Conservation (phyloP, 2,113 vertebrate genomes). For the Erythrocercus mccallii region DNA sequence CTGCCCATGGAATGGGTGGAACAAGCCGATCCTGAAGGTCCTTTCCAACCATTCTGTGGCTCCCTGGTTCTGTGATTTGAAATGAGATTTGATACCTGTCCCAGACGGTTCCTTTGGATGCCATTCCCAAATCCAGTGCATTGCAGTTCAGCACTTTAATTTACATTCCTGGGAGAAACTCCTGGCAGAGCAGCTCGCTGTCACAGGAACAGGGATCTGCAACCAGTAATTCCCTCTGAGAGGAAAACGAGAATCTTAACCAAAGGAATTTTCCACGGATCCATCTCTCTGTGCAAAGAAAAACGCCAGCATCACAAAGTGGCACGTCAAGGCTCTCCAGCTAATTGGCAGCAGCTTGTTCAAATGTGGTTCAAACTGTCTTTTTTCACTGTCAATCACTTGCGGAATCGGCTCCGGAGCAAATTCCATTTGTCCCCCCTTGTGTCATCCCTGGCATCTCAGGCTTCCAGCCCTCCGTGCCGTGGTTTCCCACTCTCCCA, state of each 20-base stretch:
- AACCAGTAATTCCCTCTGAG: not conserved
- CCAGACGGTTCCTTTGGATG: not conserved
- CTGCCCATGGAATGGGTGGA: not conserved
- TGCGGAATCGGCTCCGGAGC: not conserved
- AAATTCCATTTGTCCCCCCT: not conserved
- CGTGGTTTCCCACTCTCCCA: not conserved
- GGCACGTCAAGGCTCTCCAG: not conserved
- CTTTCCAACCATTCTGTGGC: not conserved
- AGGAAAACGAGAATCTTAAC: not conserved
- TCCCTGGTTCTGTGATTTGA: not conserved
- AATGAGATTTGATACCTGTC: not conserved
- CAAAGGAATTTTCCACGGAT: not conserved
- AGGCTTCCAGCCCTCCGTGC: not conserved
- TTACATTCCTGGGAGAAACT: not conserved
- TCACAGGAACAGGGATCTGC: not conserved
- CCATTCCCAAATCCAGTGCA: not conserved
- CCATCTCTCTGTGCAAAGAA: not conserved
- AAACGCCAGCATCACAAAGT: not conserved
- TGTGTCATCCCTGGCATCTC: not conserved
- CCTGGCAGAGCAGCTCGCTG: not conserved
- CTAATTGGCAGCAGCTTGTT: not conserved
- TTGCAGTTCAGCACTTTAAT: not conserved
- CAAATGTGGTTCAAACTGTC: not conserved
- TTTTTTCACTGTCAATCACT: not conserved
- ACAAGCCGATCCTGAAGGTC: fast-evolving